A percentile compares a stretch with the other conserved stretches of the same genome.
Conservation (phyloP, 2,888 invertebrate genomes). For the Phanerotoma sp. region DNA sequence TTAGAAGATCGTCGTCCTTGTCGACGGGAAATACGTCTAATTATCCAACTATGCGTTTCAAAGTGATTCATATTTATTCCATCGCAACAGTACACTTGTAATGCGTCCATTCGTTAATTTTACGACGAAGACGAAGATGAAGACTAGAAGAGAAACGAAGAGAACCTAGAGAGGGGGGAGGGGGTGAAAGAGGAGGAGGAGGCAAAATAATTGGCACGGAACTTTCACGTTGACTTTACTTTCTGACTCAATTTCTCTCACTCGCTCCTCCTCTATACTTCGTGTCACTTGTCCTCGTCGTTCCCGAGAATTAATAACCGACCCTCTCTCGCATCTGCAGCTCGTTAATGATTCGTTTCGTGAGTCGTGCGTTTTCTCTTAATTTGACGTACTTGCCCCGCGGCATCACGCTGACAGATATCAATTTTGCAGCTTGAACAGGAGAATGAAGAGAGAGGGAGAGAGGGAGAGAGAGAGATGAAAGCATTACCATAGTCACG, state of each 20-base stretch:
- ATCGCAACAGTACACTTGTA: conserved; percentile 16
- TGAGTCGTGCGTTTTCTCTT: conserved; percentile 23
- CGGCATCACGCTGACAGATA: conserved; percentile 25
- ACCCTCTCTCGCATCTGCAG: conserved; percentile 30
- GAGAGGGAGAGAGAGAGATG: not conserved
- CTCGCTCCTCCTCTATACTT: not conserved
- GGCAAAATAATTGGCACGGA: conserved; percentile 25
- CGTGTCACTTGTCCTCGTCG: conserved; percentile 25
- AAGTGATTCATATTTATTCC: conserved; percentile 23
- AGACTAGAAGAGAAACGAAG: not conserved
- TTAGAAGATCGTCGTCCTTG: conserved; percentile 15
- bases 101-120: conserved; percentile 25
- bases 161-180: conserved; percentile 13
- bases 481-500: not conserved
- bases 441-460: not conserved
- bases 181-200: not conserved
- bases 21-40: conserved; percentile 19
- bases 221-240: conserved; percentile 23
- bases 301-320: conserved; percentile 26
- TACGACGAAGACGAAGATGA: conserved; percentile 19
- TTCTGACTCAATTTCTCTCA: conserved; percentile 1
- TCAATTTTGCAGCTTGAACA: conserved; percentile 23
- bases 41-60: conserved; percentile 9
- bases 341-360: conserved; percentile 33
- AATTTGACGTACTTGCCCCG: conserved; percentile 25